These are phyloP conservation scores for Drosophila diplacantha DNA, from an alignment of 2,888 invertebrate genomes.

Conservation along the genomic window DNA sequence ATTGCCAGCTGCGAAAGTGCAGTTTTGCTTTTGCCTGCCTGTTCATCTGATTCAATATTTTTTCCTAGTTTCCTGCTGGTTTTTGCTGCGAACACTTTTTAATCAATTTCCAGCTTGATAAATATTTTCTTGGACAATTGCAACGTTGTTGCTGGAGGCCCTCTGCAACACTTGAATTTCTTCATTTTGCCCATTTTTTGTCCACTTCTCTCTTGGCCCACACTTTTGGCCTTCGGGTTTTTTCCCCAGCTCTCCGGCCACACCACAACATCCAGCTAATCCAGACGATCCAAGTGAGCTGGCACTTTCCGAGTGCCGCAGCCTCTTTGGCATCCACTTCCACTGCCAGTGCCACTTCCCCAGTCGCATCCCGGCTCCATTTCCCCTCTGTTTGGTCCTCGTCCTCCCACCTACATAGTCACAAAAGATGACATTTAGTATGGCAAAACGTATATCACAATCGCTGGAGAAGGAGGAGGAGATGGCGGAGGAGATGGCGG, in stretches of 20 bases:
- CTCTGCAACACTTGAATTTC: constrained; percentile 42
- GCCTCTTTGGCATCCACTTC: constrained; percentile 42
- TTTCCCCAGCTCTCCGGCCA: constrained; percentile 3
- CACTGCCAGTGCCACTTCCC: constrained; percentile 15
- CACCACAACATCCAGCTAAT: constrained; percentile 43
- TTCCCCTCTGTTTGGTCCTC: not conserved
- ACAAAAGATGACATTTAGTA: constrained; percentile 63
- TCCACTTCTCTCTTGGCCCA: constrained; percentile 15
- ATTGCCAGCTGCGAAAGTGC: constrained; percentile 3
- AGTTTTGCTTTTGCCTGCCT: not conserved
- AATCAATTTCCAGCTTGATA: constrained; percentile 38
- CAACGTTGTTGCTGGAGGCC: constrained; percentile 32
- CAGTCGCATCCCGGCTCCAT: constrained; percentile 2
- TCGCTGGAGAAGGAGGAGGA: constrained; percentile 21
- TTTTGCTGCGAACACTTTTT: constrained; percentile 25
- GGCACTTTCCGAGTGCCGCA: constrained; percentile 50
- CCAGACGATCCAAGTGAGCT: constrained; percentile 47
- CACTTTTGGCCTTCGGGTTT: constrained; percentile 6
- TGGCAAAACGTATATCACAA: constrained; percentile 60
- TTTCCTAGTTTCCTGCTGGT: not conserved
- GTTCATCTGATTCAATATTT: constrained; percentile 13
- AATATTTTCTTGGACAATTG: constrained; percentile 41
- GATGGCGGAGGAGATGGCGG: constrained; percentile 21
- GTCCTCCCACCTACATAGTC: constrained; percentile 41
- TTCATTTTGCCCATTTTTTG: constrained; percentile 29